Evolutionary conservation across 2,113 vertebrate genomes (phyloP).

Genomic region (Tursiops truncatus): DNA sequence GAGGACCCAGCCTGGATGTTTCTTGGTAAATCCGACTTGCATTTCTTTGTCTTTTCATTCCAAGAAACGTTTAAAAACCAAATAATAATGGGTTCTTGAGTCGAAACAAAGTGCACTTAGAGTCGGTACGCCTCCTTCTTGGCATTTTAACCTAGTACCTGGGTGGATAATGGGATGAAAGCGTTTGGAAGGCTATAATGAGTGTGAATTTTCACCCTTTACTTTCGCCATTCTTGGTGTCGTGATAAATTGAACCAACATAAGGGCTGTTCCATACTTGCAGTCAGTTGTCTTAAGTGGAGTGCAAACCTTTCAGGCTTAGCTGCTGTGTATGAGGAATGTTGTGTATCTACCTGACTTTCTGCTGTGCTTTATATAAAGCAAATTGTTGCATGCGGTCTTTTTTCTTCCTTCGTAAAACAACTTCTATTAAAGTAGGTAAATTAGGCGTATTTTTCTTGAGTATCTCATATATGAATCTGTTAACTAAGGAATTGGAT

Average conservation of each 20-base stretch:
- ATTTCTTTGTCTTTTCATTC: constrained; percentile 23
- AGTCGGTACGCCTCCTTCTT: background rate
- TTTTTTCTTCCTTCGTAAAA: background rate
- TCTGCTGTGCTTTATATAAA: background rate
- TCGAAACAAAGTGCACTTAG: background rate
- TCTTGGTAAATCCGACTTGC: background rate
- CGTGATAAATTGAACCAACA: background rate
- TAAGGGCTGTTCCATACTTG: background rate
- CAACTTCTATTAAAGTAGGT: background rate
- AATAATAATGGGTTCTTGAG: background rate
- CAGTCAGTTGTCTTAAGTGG: background rate
- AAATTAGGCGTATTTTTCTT: background rate
- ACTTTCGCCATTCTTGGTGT: background rate
- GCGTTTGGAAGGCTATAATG: background rate
- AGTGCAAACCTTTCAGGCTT: background rate
- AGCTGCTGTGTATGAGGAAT: background rate
- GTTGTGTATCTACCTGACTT: background rate
- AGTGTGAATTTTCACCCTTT: background rate
- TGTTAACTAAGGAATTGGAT: background rate
- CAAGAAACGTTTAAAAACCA: constrained; percentile 27
- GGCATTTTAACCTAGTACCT: background rate
- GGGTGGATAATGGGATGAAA: background rate
- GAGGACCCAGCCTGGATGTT: background rate
- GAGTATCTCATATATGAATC: background rate
- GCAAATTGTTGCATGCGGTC: background rate